Evolutionary conservation across 1,140 invertebrate species (phyloP), one percentile per base, ranked within the genome.

Genomic region (Aleiodes sp.): DNA sequence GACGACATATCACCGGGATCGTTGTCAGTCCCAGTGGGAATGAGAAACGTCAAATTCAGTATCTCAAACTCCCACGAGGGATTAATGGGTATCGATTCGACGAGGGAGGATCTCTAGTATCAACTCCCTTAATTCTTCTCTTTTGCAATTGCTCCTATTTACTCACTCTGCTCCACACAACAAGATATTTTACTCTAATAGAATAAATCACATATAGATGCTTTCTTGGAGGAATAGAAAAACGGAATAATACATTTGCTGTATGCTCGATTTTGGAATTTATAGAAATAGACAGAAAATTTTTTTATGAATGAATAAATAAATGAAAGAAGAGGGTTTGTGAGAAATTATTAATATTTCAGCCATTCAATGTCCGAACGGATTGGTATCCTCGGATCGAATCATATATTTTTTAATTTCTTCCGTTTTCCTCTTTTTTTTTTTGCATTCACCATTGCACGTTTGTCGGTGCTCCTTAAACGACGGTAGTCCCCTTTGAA

Each of bases 1-100:
- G 78, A 80, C 80, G 78, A 81, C 78, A 78, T 78, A 52, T 26
- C 21, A 19, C 35, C 26, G 52, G 68, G 65, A 73, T 73, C 62
- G 35, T 61, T 65, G 46, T 31, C 37, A 65, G 28, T 35, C 72
- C 72, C 72, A 61, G 57, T 64, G 72, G 72, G 72, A 57, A 70
- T 46, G 39, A 43, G 39, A 56, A 10, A 56, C 21, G 19, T 10
- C 24, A 64, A 70, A 70, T 68, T 73, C 68, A 64, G 63, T 57
- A 64, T 19, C 59, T 59, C 31, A 26, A 66, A 66, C 71, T 65
- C 70, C 68, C 70, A 61, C 63, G 69, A 74, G 72, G 65, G 69
- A 74, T 74, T 68, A 70, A 74, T 66, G 56, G 39, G 21, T 72
- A 39, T 57, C 59, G 29, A 59, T 70, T 68, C 57, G 62, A 41